phyloP scores from a whole-genome alignment of 2,888 invertebrate species.

The Drosophila mimetica region DNA sequence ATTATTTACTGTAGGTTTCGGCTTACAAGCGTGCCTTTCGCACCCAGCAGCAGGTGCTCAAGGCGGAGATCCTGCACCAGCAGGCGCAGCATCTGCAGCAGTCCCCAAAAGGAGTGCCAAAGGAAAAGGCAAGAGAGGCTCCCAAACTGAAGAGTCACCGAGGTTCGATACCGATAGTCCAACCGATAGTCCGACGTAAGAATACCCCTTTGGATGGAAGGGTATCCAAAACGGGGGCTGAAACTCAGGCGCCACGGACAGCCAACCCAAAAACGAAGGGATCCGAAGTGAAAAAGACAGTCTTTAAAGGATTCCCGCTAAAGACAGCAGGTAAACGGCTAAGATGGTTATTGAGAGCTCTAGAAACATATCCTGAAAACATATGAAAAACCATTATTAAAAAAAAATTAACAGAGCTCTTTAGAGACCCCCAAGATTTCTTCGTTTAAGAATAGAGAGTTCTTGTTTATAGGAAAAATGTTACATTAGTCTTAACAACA shows the following conservation, averaged over 20 bases:
- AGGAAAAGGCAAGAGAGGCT: not conserved
- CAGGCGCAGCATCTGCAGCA: slow-evolving; percentile 8
- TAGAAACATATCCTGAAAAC: too few relatives aligned
- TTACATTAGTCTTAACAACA: not conserved
- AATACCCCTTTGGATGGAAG: not conserved
- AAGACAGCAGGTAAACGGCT: not conserved
- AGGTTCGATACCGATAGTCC: not conserved
- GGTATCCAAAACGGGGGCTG: not conserved
- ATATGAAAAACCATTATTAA: too few relatives aligned
- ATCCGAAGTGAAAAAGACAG: not conserved
- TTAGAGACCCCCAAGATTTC: too few relatives aligned
- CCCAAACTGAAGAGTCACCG: slow-evolving; percentile 1
- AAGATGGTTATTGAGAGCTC: not conserved
- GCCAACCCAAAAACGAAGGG: not conserved
- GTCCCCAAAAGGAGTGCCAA: too few relatives aligned
- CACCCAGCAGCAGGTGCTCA: slow-evolving; percentile 48
- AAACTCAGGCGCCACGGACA: not conserved
- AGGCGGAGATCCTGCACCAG: slow-evolving; percentile 44
- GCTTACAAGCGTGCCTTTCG: slow-evolving; percentile 42
- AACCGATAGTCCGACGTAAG: not conserved
- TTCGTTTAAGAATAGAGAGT: too few relatives aligned
- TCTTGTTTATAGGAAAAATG: too few relatives aligned
- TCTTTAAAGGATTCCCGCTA: not conserved
- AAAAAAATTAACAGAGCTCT: too few relatives aligned
- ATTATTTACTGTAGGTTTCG: slow-evolving; percentile 2